These are phyloP conservation scores for Brachyalestes nurse DNA, from an alignment of 2,797 vertebrate genomes.

Conservation along the genomic window DNA sequence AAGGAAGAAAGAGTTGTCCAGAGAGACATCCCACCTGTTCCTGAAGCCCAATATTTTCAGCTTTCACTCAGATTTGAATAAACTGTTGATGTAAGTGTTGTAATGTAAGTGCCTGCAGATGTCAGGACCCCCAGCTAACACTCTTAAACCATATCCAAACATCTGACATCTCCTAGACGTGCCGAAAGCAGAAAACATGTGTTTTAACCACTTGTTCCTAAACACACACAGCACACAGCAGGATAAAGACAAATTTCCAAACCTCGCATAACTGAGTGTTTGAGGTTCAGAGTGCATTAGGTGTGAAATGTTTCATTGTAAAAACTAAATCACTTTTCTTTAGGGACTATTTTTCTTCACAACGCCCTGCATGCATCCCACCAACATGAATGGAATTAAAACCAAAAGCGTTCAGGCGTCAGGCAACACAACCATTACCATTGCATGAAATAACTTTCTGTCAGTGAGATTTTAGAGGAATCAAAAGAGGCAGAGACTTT, in stretches of 20 bases:
- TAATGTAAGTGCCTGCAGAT: constrained; percentile 16
- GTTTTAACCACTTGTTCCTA: neutral
- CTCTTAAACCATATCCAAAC: neutral
- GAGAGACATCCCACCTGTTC: constrained; percentile 71
- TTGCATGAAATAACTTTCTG: neutral
- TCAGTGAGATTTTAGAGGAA: too few relatives aligned
- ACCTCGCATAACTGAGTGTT: neutral
- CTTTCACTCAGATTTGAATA: constrained; percentile 7
- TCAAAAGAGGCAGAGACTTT: too few relatives aligned
- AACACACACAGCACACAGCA: neutral
- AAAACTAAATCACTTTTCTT: too few relatives aligned
- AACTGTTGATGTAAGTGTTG: constrained; percentile 24
- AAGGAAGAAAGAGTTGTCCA: constrained; percentile 49
- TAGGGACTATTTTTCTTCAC: neutral
- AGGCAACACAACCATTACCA: neutral
- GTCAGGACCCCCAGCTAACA: neutral
- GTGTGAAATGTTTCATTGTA: neutral
- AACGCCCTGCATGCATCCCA: neutral
- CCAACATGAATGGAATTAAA: neutral
- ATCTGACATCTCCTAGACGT: neutral
- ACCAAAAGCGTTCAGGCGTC: neutral
- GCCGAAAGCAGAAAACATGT: neutral
- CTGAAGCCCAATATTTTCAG: neutral
- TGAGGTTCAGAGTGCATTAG: neutral
- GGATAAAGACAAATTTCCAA: constrained; percentile 33